Conservation (phyloP, 2,797 vertebrate genomes). For the Poeciliopsis infans region DNA sequence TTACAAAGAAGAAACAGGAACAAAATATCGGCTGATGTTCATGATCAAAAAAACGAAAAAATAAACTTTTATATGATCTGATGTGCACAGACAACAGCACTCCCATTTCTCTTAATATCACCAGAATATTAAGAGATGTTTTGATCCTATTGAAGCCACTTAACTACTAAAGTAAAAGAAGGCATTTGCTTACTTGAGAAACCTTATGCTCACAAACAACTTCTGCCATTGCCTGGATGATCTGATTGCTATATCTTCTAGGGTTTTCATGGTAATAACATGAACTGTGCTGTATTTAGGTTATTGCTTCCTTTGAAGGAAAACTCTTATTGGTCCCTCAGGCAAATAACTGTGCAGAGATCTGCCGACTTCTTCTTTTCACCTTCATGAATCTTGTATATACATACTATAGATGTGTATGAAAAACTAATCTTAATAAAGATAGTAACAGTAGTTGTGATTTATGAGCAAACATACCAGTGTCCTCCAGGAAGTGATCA, state of each 20-base stretch:
- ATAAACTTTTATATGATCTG: not conserved
- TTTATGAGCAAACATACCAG: too few species aligned
- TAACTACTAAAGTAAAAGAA: not conserved
- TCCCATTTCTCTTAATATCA: not conserved
- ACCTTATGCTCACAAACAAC: not conserved
- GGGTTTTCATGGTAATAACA: not conserved
- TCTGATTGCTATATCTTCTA: not conserved
- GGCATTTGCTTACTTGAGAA: not conserved
- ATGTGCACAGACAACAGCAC: not conserved
- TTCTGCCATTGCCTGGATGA: not conserved
- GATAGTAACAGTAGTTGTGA: too few species aligned
- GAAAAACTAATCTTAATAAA: too few species aligned
- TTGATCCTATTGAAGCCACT: not conserved
- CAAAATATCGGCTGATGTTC: not conserved
- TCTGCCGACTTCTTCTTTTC: not conserved
- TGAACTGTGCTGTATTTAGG: not conserved
- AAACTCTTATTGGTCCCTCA: not conserved
- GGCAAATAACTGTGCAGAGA: not conserved
- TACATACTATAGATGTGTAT: too few species aligned
- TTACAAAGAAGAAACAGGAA: not conserved
- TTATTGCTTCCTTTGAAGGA: not conserved
- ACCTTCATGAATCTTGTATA: not conserved
- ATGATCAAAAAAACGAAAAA: too few species aligned
- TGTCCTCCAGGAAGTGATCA: too few species aligned
- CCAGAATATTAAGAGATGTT: not conserved